A percentile compares a stretch with the other conserved stretches of the same genome.
Conservation (phyloP, 2,888 invertebrate genomes). For the Leptinotarsa haldemani region DNA sequence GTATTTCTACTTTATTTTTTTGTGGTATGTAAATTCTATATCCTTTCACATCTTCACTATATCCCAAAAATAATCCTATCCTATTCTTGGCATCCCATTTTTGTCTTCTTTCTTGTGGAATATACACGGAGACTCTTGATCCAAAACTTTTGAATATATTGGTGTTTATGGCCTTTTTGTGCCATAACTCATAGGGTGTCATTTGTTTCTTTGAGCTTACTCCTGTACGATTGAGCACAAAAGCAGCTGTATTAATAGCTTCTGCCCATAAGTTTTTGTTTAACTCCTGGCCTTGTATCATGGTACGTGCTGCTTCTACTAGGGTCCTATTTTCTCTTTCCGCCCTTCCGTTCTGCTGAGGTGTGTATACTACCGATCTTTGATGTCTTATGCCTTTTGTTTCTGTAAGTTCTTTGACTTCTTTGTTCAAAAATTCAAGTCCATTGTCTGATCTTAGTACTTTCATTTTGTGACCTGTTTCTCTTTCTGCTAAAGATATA, state of each 20-base stretch:
- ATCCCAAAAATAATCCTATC: conserved; percentile 58
- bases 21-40: conserved; percentile 42
- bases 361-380: conserved; percentile 54
- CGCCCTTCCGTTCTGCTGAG: conserved; percentile 54
- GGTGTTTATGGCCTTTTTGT: conserved; percentile 55
- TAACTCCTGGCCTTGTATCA: conserved; percentile 11
- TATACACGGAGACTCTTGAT: conserved; percentile 55
- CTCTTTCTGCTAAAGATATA: conserved; percentile 50
- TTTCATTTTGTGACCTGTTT: conserved; percentile 49
- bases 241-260: conserved; percentile 50
- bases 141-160: conserved; percentile 60
- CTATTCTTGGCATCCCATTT: conserved; percentile 58
- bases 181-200: conserved; percentile 60
- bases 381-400: conserved; percentile 53
- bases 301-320: conserved; percentile 27
- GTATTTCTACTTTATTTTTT: conserved; percentile 38
- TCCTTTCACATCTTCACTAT: conserved; percentile 51
- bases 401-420: conserved; percentile 42
- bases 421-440: conserved; percentile 52
- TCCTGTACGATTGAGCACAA: conserved; percentile 44
- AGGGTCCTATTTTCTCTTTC: conserved; percentile 56
- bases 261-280: conserved; percentile 55
- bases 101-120: conserved; percentile 56
- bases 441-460: conserved; percentile 54
- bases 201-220: conserved; percentile 37